Evolutionary conservation across 2,113 vertebrate genomes (phyloP).

Genomic region (Gasterosteus nipponicus): DNA sequence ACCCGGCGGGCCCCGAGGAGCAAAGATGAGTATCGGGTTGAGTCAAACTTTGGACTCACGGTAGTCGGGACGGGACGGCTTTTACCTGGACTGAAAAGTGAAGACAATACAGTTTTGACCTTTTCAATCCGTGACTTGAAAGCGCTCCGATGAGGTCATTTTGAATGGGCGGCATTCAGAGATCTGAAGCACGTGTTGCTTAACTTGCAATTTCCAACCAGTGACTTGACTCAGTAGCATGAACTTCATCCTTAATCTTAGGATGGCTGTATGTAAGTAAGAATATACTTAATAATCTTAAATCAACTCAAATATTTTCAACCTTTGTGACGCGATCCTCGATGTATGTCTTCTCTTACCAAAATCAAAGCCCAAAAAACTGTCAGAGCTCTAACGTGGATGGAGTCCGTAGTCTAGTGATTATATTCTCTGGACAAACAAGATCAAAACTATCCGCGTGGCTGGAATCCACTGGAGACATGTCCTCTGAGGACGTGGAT

Average conservation of each 20-base stretch:
- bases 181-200: not conserved
- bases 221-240: not conserved
- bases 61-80: not conserved
- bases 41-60: not conserved
- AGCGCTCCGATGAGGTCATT: not conserved
- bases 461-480: not conserved
- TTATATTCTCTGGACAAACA: not conserved
- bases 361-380: not conserved
- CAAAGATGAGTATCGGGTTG: conserved; percentile 6
- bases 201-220: not conserved
- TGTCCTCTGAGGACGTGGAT: conserved; percentile 1
- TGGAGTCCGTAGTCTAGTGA: not conserved
- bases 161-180: not conserved
- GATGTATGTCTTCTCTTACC: not conserved
- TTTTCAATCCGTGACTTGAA: not conserved
- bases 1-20: conserved; percentile 8
- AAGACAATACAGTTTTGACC: not conserved
- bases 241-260: not conserved
- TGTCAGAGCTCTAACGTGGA: not conserved
- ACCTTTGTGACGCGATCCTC: not conserved
- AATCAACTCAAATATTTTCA: not conserved
- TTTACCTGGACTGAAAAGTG: not conserved
- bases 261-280: not conserved
- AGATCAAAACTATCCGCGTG: not conserved
- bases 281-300: not conserved